Evolutionary conservation across 2,113 vertebrate species (phyloP).

Genomic region (Andinoacara biseriatus): DNA sequence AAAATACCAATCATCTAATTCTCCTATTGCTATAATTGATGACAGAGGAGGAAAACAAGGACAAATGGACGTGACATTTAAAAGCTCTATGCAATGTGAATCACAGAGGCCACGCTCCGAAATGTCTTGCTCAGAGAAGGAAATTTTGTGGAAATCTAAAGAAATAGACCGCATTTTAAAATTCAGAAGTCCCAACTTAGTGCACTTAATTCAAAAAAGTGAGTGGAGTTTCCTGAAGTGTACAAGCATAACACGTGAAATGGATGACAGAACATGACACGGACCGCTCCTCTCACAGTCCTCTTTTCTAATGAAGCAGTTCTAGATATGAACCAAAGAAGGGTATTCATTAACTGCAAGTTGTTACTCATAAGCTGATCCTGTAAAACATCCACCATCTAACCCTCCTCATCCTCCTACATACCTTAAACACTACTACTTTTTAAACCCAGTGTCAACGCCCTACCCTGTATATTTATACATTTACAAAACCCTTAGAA

Average conservation of each 20-base stretch:
- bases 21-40: conserved; percentile 42
- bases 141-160: background rate
- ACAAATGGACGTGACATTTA: conserved; percentile 67
- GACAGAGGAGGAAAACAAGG: conserved; percentile 34
- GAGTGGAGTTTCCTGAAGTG: conserved; percentile 18
- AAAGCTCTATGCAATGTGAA: conserved; percentile 27
- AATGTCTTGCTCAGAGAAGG: background rate
- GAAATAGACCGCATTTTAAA: conserved; percentile 1
- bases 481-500: background rate
- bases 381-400: background rate
- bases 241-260: conserved; percentile 45
- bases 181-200: conserved; percentile 16
- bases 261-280: conserved; percentile 52
- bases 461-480: background rate
- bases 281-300: conserved; percentile 37
- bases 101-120: background rate
- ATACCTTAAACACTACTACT: background rate
- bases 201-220: conserved; percentile 19
- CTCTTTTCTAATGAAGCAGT: conserved; percentile 58
- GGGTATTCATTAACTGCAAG: conserved; percentile 39
- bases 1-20: conserved; percentile 48
- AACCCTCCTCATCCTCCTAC: background rate
- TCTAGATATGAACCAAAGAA: conserved; percentile 35
- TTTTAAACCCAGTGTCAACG: background rate
- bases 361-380: conserved; percentile 34